A percentile compares a stretch with the other conserved stretches of the same genome.
These are phyloP conservation scores for Varanus salvator DNA, from an alignment of 2,113 vertebrate species.

Conservation along the genomic window DNA sequence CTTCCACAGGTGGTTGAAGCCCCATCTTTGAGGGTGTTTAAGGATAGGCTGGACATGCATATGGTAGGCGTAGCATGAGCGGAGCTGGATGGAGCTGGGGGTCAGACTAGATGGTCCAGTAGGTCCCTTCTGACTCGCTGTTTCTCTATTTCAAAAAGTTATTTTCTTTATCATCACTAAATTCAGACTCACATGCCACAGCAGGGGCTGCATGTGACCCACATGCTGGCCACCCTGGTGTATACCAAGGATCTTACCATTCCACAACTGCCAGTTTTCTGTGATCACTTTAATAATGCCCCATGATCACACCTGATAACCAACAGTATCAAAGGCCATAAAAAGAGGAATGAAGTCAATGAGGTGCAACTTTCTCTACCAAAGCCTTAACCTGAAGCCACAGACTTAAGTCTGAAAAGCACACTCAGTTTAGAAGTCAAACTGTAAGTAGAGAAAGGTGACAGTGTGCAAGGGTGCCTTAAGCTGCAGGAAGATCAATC, in stretches of 20 bases:
- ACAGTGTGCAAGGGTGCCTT: background rate
- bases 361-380: background rate
- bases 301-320: too few species aligned
- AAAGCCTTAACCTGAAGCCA: background rate
- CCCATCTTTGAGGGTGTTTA: too few species aligned
- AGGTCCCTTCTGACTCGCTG: too few species aligned
- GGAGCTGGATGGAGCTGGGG: too few species aligned
- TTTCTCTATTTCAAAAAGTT: too few species aligned
- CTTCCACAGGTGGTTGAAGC: too few species aligned
- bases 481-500: background rate
- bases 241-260: background rate
- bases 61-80: too few species aligned
- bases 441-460: background rate
- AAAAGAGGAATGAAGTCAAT: background rate
- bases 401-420: background rate
- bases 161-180: too few species aligned
- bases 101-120: too few species aligned
- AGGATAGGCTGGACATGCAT: too few species aligned
- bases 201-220: too few species aligned
- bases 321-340: background rate
- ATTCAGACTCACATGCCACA: too few species aligned
- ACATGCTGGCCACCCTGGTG: background rate
- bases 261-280: background rate
- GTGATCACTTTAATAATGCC: background rate
- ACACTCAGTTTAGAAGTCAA: background rate